Evolutionary conservation across 2,888 invertebrate genomes (phyloP), one percentile per base, ranked within the genome.

Genomic region (Parelbella ahira): DNA sequence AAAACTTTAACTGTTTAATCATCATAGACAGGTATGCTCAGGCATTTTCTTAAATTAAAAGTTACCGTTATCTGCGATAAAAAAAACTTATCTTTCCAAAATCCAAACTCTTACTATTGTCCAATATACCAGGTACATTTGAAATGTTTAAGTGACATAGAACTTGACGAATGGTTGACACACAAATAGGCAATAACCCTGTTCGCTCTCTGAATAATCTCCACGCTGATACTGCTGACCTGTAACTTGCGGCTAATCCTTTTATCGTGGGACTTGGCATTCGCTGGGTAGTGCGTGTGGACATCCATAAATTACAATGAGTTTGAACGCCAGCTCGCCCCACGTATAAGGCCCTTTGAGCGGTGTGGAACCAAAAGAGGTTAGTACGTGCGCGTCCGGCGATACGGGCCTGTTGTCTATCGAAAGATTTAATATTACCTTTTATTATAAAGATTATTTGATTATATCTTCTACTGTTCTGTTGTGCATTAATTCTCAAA

Each of bases 241-340:
- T 44, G 44, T 43, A 37, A 47, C 37, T 34, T 42, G 68, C 77
- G 77, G 77, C 63, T 65, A 57, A 70, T 62, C 74, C 79, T 79
- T 79, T 79, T 65, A 80, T 77, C 70, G 58, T 19, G 38, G 37
- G 52, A 60, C 61, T 81, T 81, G 73, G 62, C 74, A 83, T 82
- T 78, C 81, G 62, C 52, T 37, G 53, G 55, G 55, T 63, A 53
- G 47, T 48, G 50, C 49, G 47, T 47, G 60, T 54, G 66, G 71
- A 76, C 80, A 74, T 66, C 74, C 69, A 82, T 81, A 80, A 78
- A 78, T 83, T 79, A 79, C 80, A 78, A 82, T 81, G 80, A 79
- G 74, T 62, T 60, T 49, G 54, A 58, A 53, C 53, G 52, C 53
- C 49, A 54, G 49, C 54, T 51, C 52, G 44, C 38, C 21, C 32